A percentile compares a stretch with the other conserved stretches of the same genome.
Evolutionary conservation across 1,140 invertebrate species (phyloP).

Genomic region (Drosophila tsacasi): DNA sequence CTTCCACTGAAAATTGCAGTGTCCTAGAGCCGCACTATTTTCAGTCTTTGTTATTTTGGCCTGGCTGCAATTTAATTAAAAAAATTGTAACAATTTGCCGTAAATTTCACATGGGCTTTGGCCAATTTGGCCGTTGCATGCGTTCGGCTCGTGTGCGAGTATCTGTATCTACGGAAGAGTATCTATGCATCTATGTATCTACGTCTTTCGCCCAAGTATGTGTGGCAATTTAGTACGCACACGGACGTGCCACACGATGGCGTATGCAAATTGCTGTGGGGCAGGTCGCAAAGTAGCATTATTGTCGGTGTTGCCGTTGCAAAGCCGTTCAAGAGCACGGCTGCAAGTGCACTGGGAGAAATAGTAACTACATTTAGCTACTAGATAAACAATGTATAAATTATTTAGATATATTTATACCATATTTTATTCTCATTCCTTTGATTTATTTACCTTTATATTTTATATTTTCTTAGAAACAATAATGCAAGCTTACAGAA

Average conservation of each 20-base stretch:
- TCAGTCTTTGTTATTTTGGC: slow-evolving; percentile 6
- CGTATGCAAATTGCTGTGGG: slow-evolving; percentile 73
- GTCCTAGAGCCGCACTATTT: background rate
- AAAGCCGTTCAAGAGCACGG: slow-evolving; percentile 51
- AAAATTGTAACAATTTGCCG: slow-evolving; percentile 65
- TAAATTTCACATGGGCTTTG: slow-evolving; percentile 65
- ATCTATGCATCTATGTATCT: slow-evolving; percentile 3
- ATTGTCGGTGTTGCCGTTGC: slow-evolving; percentile 9
- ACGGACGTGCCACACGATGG: slow-evolving; percentile 37
- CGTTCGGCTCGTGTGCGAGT: slow-evolving; percentile 41
- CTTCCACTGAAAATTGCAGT: background rate
- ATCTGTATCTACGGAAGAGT: slow-evolving; percentile 22
- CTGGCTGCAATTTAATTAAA: slow-evolving; percentile 50
- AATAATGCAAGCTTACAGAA: background rate
- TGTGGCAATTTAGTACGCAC: slow-evolving; percentile 58
- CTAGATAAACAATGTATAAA: background rate
- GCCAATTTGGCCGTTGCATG: slow-evolving; percentile 65
- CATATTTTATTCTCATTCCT: rapidly evolving
- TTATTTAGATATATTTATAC: no score
- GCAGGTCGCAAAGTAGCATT: slow-evolving; percentile 70
- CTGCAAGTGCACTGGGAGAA: slow-evolving; percentile 25
- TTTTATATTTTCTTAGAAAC: no score
- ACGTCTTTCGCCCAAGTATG: background rate
- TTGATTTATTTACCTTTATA: background rate
- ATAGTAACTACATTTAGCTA: background rate